Base-by-base conservation (phyloP, 2,888 invertebrate genomes). In the Hemistola chrysoprasaria region DNA sequence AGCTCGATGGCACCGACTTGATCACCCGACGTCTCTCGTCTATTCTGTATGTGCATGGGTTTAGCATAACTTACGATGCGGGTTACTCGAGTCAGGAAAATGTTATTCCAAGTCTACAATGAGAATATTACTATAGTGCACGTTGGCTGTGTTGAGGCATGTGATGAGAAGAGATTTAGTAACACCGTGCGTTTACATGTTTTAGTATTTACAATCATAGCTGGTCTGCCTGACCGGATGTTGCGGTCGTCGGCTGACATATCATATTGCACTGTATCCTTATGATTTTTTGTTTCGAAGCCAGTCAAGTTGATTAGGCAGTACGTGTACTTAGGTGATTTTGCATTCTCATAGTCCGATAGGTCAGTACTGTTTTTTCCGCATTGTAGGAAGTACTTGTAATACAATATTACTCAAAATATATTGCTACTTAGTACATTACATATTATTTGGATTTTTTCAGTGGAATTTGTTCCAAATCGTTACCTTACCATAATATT, bases 131-230 rank as follows among this genome's bases (percentile, higher is more conserved):
- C 84, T 87, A 87, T 84, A 71, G 87, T 87, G 88, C 88, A 81
- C 79, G 65, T 85, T 85, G 83, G 86, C 85, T 81, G 88, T 88
- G 88, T 87, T 72, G 71, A 87, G 87, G 88, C 88, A 80, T 81
- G 87, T 87, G 87, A 86, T 84, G 80, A 86, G 78, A 85, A 85
- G 85, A 83, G 82, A 77, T 85, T 87, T 84, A 86, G 86, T 88
- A 86, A 87, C 86, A 88, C 86, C 83, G 88, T 88, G 88, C 88
- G 71, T 69, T 72, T 78, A 80, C 71, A 80, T 75, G 68, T 81
- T 78, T 78, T 81, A 81, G 77, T 87, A 87, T 88, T 76, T 88
- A 87, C 87, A 87, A 66, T 16, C 2, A 16, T 77, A 80, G 83
- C 84, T 55, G 59, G 56, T 71, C 60, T 55, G 55, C 35, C 54